Percentiles rank a stretch among this genome's conserved stretches.
Conservation (phyloP, 2,113 vertebrate species). For the Mastomys coucha region DNA sequence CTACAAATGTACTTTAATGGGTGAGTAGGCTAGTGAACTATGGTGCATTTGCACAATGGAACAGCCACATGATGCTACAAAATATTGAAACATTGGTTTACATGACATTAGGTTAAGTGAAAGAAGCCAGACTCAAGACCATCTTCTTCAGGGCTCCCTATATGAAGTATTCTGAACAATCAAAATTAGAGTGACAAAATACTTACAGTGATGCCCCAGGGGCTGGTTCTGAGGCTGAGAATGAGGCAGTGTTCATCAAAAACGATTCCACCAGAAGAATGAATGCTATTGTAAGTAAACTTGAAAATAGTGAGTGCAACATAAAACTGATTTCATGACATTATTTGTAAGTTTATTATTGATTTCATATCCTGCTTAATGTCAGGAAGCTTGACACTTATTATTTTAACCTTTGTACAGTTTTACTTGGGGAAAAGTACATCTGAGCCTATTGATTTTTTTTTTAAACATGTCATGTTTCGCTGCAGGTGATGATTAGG, state of each 20-base stretch:
- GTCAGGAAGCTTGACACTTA: background rate
- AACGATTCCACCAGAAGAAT: background rate
- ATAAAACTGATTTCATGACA: background rate
- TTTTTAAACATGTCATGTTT: background rate
- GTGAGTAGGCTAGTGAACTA: background rate
- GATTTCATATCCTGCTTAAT: background rate
- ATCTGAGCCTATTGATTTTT: background rate
- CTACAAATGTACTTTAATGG: background rate
- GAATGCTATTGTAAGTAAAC: background rate
- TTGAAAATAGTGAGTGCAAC: background rate
- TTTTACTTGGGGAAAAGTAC: background rate
- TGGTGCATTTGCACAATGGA: background rate
- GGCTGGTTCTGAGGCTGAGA: too few species aligned
- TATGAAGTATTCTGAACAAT: background rate
- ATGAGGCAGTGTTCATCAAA: background rate
- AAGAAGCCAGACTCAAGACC: background rate
- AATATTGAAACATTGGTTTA: background rate
- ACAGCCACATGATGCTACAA: fast-evolving
- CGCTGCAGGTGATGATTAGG: background rate
- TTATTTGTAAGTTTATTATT: background rate
- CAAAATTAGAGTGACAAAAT: background rate
- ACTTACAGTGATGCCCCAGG: background rate
- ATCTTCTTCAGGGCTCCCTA: background rate
- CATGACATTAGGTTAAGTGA: background rate
- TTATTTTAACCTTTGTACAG: background rate